Evolutionary conservation across 2,113 vertebrate genomes (phyloP).

Genomic region (Pelecanus crispus): DNA sequence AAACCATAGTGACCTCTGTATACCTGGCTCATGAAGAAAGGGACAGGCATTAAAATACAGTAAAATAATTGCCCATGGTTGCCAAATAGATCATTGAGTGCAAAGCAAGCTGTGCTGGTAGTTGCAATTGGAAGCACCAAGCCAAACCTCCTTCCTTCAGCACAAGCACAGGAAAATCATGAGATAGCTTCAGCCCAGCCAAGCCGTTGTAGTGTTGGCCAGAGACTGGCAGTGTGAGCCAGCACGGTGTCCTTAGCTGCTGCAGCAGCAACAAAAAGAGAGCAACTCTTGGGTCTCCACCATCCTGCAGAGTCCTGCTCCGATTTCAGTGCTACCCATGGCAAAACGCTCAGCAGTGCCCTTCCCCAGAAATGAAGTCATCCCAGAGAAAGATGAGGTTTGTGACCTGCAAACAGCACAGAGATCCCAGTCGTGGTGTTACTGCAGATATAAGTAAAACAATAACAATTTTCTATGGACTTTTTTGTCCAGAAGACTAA

Average conservation of each 20-base stretch:
- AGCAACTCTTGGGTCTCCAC: no score
- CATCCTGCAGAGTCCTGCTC: background rate
- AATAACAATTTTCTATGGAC: background rate
- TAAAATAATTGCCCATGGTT: background rate
- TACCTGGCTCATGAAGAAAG: background rate
- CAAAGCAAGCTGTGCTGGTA: background rate
- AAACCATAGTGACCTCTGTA: background rate
- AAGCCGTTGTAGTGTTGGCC: background rate
- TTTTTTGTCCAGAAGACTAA: background rate
- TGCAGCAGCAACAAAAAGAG: background rate
- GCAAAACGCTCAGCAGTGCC: background rate
- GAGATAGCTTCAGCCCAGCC: background rate
- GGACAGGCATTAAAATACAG: background rate
- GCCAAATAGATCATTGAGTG: background rate
- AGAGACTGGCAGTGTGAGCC: background rate
- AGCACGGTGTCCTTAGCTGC: background rate
- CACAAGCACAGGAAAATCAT: background rate
- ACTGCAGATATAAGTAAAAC: background rate
- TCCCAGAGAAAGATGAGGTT: background rate
- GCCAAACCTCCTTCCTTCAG: background rate
- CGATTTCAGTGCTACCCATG: background rate
- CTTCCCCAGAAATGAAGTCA: background rate
- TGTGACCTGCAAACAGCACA: background rate
- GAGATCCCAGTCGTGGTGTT: background rate
- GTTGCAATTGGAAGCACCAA: background rate